These are phyloP conservation scores for Clostera curtula DNA, from an alignment of 2,888 invertebrate species.

Conservation along the genomic window DNA sequence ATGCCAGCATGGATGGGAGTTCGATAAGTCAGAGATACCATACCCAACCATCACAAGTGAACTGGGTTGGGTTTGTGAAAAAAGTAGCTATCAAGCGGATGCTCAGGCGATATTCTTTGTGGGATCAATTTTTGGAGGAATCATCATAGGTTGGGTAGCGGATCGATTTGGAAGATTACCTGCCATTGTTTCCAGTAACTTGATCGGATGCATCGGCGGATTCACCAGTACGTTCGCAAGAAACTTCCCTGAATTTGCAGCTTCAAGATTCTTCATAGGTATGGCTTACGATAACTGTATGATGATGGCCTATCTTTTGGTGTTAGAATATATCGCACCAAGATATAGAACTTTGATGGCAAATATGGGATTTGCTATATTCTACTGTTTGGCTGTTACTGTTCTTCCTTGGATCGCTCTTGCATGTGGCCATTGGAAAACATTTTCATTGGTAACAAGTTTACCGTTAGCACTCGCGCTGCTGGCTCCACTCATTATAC, in stretches of 20 bases:
- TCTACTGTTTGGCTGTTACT: conserved; percentile 35
- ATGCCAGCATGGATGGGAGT: conserved; percentile 50
- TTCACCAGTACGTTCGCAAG: conserved; percentile 33
- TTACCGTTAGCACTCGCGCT: conserved; percentile 35
- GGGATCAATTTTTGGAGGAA: conserved; percentile 43
- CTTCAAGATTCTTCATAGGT: conserved; percentile 42
- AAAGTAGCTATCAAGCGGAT: conserved; percentile 44
- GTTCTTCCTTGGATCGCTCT: conserved; percentile 41
- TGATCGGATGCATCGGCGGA: conserved; percentile 40
- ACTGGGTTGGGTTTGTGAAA: conserved; percentile 47
- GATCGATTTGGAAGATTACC: conserved; percentile 47
- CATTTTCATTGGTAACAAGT: conserved; percentile 41
- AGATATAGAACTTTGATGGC: conserved; percentile 43
- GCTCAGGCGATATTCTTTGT: conserved; percentile 48
- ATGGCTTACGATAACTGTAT: conserved; percentile 49
- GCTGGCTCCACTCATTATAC: conserved; percentile 36
- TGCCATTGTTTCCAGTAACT: conserved; percentile 33
- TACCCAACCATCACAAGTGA: conserved; percentile 49
- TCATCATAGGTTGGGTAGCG: conserved; percentile 41
- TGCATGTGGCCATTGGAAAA: conserved; percentile 45
- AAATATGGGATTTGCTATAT: conserved; percentile 40
- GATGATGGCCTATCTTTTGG: conserved; percentile 43
- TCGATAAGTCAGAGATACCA: conserved; percentile 45
- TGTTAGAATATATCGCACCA: conserved; percentile 47
- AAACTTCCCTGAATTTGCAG: conserved; percentile 35